These are phyloP conservation scores for Osmerus eperlanus DNA, from an alignment of 2,113 vertebrate species.

Conservation along the genomic window DNA sequence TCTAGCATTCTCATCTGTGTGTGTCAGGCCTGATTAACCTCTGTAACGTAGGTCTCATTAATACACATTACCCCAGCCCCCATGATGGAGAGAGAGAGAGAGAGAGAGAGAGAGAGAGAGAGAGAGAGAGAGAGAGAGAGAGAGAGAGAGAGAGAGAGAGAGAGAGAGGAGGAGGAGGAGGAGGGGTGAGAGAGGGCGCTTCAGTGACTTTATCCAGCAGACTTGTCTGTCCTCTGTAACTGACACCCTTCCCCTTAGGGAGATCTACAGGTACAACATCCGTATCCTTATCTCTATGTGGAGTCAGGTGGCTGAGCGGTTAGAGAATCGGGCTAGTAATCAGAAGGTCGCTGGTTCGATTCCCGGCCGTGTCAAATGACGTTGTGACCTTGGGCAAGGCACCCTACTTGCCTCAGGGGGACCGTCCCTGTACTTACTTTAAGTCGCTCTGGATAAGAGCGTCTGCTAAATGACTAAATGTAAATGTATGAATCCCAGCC, in stretches of 20 bases:
- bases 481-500: no score
- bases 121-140: background rate
- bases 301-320: no score
- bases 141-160: no score
- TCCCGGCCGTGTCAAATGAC: no score
- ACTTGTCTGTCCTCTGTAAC: background rate
- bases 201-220: background rate
- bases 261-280: background rate
- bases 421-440: no score
- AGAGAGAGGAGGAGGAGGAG: background rate
- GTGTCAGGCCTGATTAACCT: slow-evolving; percentile 31
- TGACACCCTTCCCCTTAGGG: background rate
- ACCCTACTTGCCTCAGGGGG: no score
- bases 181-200: background rate
- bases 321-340: no score
- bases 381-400: no score
- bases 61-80: slow-evolving; percentile 17
- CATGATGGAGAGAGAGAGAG: background rate
- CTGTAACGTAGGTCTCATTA: slow-evolving; percentile 30
- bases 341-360: no score
- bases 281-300: background rate
- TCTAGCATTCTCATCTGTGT: slow-evolving; percentile 4
- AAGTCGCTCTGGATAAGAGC: no score
- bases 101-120: background rate
- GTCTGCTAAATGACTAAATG: no score